phyloP scores from a whole-genome alignment of 1,140 invertebrate species.

The Ptiloglossa arizonensis region DNA sequence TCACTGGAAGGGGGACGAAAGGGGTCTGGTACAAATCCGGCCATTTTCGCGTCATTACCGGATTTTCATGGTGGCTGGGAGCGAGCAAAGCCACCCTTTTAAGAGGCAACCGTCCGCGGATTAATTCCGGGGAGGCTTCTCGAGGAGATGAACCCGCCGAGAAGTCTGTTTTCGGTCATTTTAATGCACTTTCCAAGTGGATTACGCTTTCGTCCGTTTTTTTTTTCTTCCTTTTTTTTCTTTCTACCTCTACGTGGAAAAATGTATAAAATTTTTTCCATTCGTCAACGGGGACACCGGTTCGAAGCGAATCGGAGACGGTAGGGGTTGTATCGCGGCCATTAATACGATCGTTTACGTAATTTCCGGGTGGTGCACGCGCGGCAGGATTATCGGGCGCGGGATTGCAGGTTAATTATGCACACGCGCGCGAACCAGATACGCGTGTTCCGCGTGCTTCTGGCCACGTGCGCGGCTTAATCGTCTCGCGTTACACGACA shows the following conservation, averaged over 20 bases:
- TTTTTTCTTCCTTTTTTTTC: too few species aligned
- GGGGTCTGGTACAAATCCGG: slow-evolving; percentile 21
- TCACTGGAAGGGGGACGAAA: neutral
- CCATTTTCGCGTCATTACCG: slow-evolving; percentile 45
- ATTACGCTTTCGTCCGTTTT: neutral
- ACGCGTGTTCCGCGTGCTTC: neutral
- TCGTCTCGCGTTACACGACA: neutral
- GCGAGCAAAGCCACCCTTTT: slow-evolving; percentile 7
- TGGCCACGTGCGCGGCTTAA: neutral
- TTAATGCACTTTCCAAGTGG: slow-evolving; percentile 9
- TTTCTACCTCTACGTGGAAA: too few species aligned
- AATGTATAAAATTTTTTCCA: too few species aligned
- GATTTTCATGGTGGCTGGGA: slow-evolving; percentile 39
- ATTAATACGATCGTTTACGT: neutral
- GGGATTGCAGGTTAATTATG: neutral
- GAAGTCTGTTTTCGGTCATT: neutral
- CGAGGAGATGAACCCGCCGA: slow-evolving; percentile 12
- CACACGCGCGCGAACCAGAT: neutral
- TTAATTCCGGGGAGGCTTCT: slow-evolving; percentile 25
- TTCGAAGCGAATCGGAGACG: too few species aligned
- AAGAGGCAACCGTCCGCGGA: neutral
- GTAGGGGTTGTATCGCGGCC: too few species aligned
- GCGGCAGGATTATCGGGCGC: neutral
- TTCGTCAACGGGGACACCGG: neutral
- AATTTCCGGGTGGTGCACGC: neutral